phyloP scores from a whole-genome alignment of 2,888 invertebrate species.

The Lasius fuliginosus region DNA sequence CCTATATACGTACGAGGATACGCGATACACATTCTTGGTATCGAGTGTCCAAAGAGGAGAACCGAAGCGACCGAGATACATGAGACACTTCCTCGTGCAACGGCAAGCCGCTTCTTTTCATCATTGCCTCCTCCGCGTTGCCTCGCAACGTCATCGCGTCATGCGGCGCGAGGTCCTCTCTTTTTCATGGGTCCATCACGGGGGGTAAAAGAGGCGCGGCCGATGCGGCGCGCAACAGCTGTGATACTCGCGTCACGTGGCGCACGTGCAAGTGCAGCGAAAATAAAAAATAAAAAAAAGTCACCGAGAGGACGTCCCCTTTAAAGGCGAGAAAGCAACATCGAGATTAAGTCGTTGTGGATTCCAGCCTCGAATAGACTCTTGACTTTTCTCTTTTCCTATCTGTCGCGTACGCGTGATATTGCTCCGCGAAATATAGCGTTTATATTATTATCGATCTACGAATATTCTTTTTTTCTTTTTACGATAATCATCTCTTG shows the following conservation, averaged over 20 bases:
- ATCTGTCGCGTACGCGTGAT: neutral
- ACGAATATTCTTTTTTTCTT: neutral
- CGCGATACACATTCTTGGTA: slow-evolving; percentile 83
- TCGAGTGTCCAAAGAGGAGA: slow-evolving; percentile 80
- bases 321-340: slow-evolving; percentile 25
- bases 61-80: slow-evolving; percentile 79
- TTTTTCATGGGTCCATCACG: slow-evolving; percentile 22
- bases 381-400: neutral
- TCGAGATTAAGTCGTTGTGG: slow-evolving; percentile 14
- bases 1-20: slow-evolving; percentile 75
- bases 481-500: neutral
- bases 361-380: neutral
- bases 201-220: slow-evolving; percentile 32
- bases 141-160: slow-evolving; percentile 45
- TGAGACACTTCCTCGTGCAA: slow-evolving; percentile 81
- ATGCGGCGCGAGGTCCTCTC: slow-evolving; percentile 22
- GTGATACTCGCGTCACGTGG: slow-evolving; percentile 73
- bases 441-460: neutral
- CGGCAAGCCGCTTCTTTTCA: slow-evolving; percentile 72
- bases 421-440: neutral
- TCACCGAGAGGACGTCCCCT: slow-evolving; percentile 27
- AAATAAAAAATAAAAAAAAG: slow-evolving; percentile 39
- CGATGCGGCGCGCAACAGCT: slow-evolving; percentile 70
- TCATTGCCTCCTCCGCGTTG: slow-evolving; percentile 56
- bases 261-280: slow-evolving; percentile 73